Percentiles rank a stretch among this genome's conserved stretches.
Evolutionary conservation across 2,113 vertebrate genomes (phyloP).

Genomic region (sheep (Ovis aries)): DNA sequence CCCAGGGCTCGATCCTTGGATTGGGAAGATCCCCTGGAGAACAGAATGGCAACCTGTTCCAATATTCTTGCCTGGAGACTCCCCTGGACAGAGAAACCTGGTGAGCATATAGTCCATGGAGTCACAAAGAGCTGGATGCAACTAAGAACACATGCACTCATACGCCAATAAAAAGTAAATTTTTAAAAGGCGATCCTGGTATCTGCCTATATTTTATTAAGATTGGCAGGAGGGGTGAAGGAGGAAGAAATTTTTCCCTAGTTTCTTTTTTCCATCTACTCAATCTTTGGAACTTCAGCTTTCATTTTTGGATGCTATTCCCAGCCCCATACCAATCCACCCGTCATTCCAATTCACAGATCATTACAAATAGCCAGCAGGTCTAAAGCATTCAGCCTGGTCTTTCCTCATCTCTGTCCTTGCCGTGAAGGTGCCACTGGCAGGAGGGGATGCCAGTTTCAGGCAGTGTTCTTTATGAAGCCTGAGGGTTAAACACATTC

Average conservation of each 20-base stretch:
- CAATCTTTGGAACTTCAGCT: background rate
- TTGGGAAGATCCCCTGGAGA: background rate
- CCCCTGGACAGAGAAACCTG: background rate
- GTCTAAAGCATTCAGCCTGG: background rate
- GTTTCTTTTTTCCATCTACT: background rate
- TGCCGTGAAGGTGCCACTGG: background rate
- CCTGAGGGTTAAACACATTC: background rate
- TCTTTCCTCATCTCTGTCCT: background rate
- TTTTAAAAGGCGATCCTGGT: background rate
- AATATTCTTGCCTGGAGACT: background rate
- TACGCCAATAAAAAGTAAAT: background rate
- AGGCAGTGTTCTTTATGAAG: background rate
- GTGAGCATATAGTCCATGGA: background rate
- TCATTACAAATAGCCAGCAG: background rate
- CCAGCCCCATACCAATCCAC: too few species aligned
- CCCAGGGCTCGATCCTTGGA: background rate
- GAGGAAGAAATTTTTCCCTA: background rate
- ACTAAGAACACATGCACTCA: background rate
- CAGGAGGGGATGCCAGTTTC: background rate
- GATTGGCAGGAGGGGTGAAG: background rate
- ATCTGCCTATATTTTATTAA: background rate
- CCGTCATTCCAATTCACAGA: background rate
- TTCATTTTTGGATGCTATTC: background rate
- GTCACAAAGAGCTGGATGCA: background rate
- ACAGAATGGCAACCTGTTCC: background rate